Percentiles rank a stretch among this genome's conserved stretches.
Evolutionary conservation across 2,797 vertebrate species (phyloP).

Genomic region (Urocyon cinereoargenteus): DNA sequence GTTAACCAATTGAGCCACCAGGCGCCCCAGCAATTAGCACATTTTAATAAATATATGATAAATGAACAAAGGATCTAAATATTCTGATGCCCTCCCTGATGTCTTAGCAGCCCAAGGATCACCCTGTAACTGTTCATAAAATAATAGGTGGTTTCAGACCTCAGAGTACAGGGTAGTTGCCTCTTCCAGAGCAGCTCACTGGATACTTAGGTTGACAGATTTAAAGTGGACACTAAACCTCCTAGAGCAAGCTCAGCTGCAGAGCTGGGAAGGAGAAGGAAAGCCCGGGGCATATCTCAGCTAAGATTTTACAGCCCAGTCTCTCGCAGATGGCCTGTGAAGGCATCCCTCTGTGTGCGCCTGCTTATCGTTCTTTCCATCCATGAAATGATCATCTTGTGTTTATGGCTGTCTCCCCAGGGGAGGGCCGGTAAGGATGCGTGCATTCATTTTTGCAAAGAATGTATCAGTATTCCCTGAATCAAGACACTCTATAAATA

Average conservation of each 20-base stretch:
- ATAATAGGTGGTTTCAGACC: conserved; percentile 1
- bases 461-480: not conserved
- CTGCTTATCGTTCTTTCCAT: conserved; percentile 10
- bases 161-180: not conserved
- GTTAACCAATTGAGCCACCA: not conserved
- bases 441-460: conserved; percentile 1
- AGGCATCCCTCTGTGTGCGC: not conserved
- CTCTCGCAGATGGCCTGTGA: conserved; percentile 58
- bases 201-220: conserved; percentile 61
- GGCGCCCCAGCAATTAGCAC: not conserved
- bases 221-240: conserved; percentile 64
- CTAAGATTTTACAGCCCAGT: not conserved
- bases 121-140: not conserved
- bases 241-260: not conserved
- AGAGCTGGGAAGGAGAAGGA: not conserved
- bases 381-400: conserved; percentile 61
- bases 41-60: not conserved
- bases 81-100: not conserved
- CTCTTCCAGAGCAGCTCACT: not conserved
- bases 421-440: not conserved
- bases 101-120: not conserved
- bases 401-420: conserved; percentile 37
- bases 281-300: not conserved
- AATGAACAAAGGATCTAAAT: not conserved
- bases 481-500: conserved; percentile 23